Conservation (phyloP, 2,113 vertebrate species). For the Gallinago jamesoni region DNA sequence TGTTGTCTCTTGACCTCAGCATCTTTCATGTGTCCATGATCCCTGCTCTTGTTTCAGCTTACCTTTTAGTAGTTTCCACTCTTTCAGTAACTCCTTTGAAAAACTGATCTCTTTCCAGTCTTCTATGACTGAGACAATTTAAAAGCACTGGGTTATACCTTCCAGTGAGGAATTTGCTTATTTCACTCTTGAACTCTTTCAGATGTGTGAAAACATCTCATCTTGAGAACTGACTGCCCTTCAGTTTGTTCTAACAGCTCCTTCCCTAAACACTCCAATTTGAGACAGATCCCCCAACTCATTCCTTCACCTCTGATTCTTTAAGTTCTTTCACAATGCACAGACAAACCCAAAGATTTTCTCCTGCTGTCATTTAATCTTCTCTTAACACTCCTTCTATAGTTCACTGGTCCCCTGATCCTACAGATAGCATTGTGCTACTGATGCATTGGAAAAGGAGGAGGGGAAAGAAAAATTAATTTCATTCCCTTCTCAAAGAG, state of each 20-base stretch:
- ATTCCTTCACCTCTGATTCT: background rate
- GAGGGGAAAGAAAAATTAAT: background rate
- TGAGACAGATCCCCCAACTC: background rate
- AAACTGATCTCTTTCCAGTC: background rate
- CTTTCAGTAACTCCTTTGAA: background rate
- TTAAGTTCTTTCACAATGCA: background rate
- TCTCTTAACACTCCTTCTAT: background rate
- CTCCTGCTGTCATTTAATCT: background rate
- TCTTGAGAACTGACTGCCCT: background rate
- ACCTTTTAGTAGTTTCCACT: background rate
- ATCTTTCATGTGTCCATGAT: fast-evolving
- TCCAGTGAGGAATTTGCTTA: background rate
- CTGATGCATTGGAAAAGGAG: background rate
- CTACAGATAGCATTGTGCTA: background rate
- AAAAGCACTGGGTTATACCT: background rate
- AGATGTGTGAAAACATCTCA: background rate
- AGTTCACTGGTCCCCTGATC: background rate
- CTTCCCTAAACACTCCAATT: background rate
- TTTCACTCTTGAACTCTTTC: background rate
- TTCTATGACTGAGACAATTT: background rate
- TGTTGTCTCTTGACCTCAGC: background rate
- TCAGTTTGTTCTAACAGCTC: background rate
- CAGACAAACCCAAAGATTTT: background rate
- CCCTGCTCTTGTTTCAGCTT: background rate
- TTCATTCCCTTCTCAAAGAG: background rate